Conservation (phyloP, 2,888 invertebrate species). For the Listrodromus nycthemerus region DNA sequence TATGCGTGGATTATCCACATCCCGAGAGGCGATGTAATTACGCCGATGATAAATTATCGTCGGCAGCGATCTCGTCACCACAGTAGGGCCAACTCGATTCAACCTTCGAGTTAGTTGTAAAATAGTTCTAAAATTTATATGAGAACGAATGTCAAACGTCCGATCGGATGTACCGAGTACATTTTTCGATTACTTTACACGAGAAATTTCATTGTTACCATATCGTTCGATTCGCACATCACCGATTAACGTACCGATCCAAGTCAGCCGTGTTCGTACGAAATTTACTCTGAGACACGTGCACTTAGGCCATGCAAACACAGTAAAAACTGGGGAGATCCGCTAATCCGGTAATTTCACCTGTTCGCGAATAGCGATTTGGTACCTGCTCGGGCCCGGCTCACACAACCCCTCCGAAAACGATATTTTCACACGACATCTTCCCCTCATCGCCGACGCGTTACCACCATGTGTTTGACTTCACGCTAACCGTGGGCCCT, state of each 20-base stretch:
- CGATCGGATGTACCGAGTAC: no score
- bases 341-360: constrained; percentile 3
- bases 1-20: constrained; percentile 22
- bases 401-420: constrained; percentile 4
- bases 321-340: not conserved
- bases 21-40: constrained; percentile 24
- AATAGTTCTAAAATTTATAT: no score
- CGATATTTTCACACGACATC: constrained; percentile 44
- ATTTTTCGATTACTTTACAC: no score
- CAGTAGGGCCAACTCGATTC: constrained; percentile 13
- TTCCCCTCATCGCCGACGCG: constrained; percentile 35
- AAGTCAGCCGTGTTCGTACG: not conserved
- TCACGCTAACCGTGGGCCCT: constrained; percentile 51
- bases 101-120: constrained; percentile 1
- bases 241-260: no score
- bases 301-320: not conserved
- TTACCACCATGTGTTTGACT: constrained; percentile 59
- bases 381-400: not conserved
- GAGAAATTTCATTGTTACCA: no score
- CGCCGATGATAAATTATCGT: constrained; percentile 56
- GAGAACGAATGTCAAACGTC: no score
- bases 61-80: constrained; percentile 53
- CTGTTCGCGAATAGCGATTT: not conserved
- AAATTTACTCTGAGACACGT: not conserved
- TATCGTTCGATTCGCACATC: no score